A percentile compares a stretch with the other conserved stretches of the same genome.
Conservation (phyloP, 2,797 vertebrate genomes). For the Cirrhinus mrigala region DNA sequence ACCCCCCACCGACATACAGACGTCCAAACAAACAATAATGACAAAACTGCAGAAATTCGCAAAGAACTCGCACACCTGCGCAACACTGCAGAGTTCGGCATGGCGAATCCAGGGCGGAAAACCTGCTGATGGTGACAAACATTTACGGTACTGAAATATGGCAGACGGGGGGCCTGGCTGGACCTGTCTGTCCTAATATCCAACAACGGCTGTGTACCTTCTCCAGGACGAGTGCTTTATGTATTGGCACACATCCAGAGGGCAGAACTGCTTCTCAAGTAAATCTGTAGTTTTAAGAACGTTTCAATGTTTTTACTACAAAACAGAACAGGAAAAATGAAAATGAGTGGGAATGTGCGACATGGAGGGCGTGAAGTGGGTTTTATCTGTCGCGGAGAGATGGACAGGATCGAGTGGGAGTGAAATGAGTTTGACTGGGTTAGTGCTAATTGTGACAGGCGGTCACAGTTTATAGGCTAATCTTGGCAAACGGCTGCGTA, state of each 20-base stretch:
- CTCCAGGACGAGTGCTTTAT: neutral
- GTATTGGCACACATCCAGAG: slow-evolving; percentile 6
- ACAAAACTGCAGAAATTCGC: slow-evolving; percentile 1
- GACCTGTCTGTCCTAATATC: slow-evolving; percentile 1
- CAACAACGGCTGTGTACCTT: neutral
- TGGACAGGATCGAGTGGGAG: slow-evolving; percentile 34
- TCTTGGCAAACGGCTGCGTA: slow-evolving; percentile 36
- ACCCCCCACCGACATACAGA: slow-evolving; percentile 37
- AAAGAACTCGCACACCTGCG: neutral
- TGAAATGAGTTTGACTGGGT: slow-evolving; percentile 36
- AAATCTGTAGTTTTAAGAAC: neutral
- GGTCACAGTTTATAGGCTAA: slow-evolving; percentile 56
- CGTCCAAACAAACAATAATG: slow-evolving; percentile 20
- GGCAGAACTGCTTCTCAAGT: neutral
- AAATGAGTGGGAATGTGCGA: neutral
- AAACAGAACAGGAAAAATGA: neutral
- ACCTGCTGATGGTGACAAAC: slow-evolving; percentile 6
- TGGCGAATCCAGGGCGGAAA: neutral
- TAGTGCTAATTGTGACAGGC: slow-evolving; percentile 49
- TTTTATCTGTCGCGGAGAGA: slow-evolving; percentile 24
- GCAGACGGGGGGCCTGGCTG: neutral
- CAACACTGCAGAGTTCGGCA: neutral
- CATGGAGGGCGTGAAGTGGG: neutral
- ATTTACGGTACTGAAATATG: slow-evolving; percentile 5
- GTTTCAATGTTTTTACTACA: neutral